A percentile compares a stretch with the other conserved stretches of the same genome.
phyloP scores from a whole-genome alignment of 2,888 invertebrate species.

The Drosophila multiciliata region DNA sequence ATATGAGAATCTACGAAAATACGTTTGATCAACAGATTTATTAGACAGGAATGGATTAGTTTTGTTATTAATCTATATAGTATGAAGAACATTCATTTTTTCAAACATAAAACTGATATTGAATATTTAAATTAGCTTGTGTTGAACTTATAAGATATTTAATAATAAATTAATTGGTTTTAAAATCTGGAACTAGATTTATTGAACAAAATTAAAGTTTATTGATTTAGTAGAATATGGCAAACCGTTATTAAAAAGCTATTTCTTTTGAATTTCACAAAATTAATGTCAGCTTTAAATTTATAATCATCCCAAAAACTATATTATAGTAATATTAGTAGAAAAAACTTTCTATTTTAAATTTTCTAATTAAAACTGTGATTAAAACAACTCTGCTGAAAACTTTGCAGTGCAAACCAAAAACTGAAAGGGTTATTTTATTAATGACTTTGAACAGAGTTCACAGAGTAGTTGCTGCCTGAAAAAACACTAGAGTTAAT shows the following conservation, averaged over 20 bases:
- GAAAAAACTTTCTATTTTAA: neutral
- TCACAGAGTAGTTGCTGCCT: slow-evolving; percentile 14
- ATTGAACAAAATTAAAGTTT: neutral
- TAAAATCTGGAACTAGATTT: neutral
- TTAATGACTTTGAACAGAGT: neutral
- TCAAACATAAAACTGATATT: neutral
- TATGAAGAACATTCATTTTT: neutral
- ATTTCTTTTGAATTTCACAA: neutral
- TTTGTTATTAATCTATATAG: neutral
- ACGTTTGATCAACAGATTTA: neutral
- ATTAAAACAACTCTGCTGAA: neutral
- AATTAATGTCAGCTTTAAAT: neutral
- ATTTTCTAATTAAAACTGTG: neutral
- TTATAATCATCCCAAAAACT: neutral
- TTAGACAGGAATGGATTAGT: too few species aligned
- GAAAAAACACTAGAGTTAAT: neutral
- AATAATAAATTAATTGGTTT: too few species aligned
- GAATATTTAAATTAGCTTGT: neutral
- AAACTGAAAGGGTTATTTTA: neutral
- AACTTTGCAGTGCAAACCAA: neutral
- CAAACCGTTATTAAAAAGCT: neutral
- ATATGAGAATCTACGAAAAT: neutral
- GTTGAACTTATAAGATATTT: neutral
- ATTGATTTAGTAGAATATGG: neutral
- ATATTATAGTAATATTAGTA: neutral